Conservation (phyloP, 2,888 invertebrate genomes). For the Lasiommata megera region DNA sequence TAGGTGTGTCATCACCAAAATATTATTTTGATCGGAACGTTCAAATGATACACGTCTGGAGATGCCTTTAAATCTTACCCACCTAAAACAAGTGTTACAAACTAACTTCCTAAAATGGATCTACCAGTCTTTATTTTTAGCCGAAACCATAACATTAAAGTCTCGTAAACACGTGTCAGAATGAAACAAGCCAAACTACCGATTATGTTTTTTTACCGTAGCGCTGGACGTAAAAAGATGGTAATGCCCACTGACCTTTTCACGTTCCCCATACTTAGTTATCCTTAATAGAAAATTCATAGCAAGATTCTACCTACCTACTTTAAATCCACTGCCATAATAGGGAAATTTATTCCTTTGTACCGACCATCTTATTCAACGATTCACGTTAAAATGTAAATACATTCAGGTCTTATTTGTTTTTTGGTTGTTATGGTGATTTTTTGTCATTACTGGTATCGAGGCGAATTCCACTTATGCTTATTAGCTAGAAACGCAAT, state of each 20-base stretch:
- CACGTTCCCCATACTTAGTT: slow-evolving; percentile 15
- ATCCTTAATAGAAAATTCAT: slow-evolving; percentile 27
- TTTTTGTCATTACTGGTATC: too few relatives aligned
- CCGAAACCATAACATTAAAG: background rate
- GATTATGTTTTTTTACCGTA: slow-evolving; percentile 13
- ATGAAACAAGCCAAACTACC: slow-evolving; percentile 6
- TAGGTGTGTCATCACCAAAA: too few relatives aligned
- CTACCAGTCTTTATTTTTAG: background rate
- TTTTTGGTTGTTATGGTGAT: too few relatives aligned
- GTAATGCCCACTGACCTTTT: slow-evolving; percentile 35
- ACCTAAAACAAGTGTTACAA: too few relatives aligned
- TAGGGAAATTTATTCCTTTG: slow-evolving; percentile 11
- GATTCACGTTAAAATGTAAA: too few relatives aligned
- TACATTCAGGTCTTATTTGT: too few relatives aligned
- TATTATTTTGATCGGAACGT: too few relatives aligned
- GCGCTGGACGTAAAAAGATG: slow-evolving; percentile 11
- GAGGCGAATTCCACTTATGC: too few relatives aligned
- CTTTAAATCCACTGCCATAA: slow-evolving; percentile 22
- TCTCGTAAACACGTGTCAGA: slow-evolving; percentile 8
- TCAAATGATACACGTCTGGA: too few relatives aligned
- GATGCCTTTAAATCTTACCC: too few relatives aligned
- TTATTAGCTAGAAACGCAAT: too few relatives aligned
- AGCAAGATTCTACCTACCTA: background rate
- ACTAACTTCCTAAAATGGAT: background rate
- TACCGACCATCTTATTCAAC: too few relatives aligned